Evolutionary conservation across 1,140 invertebrate genomes (phyloP).

Genomic region (Laupala kohalensis): DNA sequence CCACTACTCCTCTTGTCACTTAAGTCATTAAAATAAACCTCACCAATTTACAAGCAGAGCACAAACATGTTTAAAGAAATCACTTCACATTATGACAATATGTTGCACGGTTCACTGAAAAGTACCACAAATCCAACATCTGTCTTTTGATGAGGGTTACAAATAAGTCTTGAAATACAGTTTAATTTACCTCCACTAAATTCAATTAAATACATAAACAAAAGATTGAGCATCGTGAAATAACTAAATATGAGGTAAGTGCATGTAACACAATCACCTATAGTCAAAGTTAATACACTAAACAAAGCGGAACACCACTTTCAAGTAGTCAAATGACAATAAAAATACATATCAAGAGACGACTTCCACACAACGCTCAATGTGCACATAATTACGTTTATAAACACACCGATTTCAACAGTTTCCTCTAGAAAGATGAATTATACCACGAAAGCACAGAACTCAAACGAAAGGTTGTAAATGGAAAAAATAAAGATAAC

Average conservation of each 20-base stretch:
- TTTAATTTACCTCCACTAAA: too few species aligned
- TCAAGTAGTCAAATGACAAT: too few species aligned
- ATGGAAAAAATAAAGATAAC: neutral
- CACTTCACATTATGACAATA: neutral
- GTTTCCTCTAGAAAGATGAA: neutral
- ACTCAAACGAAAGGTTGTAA: neutral
- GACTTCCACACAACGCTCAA: neutral
- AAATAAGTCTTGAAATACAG: too few species aligned
- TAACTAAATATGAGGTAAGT: too few species aligned
- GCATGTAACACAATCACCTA: too few species aligned
- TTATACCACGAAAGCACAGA: neutral
- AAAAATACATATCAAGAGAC: too few species aligned
- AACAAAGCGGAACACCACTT: too few species aligned
- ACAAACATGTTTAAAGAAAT: neutral
- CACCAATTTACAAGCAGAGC: neutral
- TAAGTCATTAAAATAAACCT: neutral
- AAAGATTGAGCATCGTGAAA: too few species aligned
- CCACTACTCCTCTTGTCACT: neutral
- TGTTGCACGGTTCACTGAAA: neutral
- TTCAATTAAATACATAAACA: too few species aligned
- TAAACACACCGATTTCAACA: neutral
- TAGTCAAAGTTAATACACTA: too few species aligned
- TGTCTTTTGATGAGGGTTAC: too few species aligned
- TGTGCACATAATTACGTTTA: neutral
- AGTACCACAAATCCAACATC: too few species aligned